Evolutionary conservation across 2,113 vertebrate species (phyloP), one percentile per base, ranked within the genome.

Genomic region (Peucedramus taeniatus): DNA sequence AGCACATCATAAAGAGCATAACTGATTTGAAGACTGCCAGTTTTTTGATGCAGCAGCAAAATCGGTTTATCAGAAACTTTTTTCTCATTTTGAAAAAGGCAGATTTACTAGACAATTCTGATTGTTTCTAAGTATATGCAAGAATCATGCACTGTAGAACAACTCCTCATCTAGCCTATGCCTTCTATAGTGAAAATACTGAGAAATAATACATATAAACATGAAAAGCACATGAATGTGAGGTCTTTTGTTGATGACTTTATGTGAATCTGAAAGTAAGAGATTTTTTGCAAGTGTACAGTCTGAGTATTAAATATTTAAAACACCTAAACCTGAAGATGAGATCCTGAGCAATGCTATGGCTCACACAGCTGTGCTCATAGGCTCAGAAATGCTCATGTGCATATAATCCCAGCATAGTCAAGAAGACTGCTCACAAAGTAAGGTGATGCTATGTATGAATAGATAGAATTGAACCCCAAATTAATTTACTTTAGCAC

Each of bases 1-100:
- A 42, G 64, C 16, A 50, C 11, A 13, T 65, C 30, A 35, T 57
- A 31, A 75, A 65, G 35, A n/a, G 19, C 40, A 24, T 40, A 42
- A 75, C 21, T 50, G 31, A 42, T 76, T 57, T 31, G 51, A 75
- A 85, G 35, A 50, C 31, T 57, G 49, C 8, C 15, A 57, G 37
- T 11, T 84, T 65, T 66, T 44, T 74, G 30, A 59, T 84, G 31
- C 27, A 92, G 11, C 28, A 74, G n/a, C 47, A 90, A 89, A 91
- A 66, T 42, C 3, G 76, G 4, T 60, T 57, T 74, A 33, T 79
- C 20, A 51, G 33, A 79, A 85, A 78, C 59, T 59, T 21, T 40
- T 59, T 21, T 40, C 31, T 24, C 0, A 1, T 95, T 78, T 50
- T 69, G 31, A 70, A 83, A 59, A 86, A 45, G n/a, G 26, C 13